Base-by-base conservation (phyloP, 2,888 invertebrate species). In the Ischnus inquisitorius region DNA sequence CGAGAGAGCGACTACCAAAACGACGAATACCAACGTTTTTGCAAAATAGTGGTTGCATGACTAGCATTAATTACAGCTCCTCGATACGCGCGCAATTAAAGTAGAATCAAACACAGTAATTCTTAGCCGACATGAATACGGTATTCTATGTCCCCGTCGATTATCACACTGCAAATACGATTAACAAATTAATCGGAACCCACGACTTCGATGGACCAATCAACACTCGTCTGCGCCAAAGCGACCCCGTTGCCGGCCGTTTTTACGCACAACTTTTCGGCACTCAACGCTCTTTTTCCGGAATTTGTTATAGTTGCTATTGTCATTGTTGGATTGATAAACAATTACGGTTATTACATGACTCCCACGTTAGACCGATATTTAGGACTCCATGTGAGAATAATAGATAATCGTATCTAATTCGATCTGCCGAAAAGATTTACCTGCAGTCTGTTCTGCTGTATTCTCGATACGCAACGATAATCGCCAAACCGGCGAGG, bases 401-500 rank as follows among this genome's bases (percentile, higher is more conserved):
- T 54, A 22, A 54, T 22, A 16, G 54, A 22, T 16, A 22, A 22
- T 54, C 2, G 51, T 51, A 51, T 12, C 22, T 54, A 54, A 1
- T 14, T 22, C 22, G 3, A 22, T 54, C 34, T 34, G 4, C 54
- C 19, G 16, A 54, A 12, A 22, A 12, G 10, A 54, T 3, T 54
- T 19, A 10, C 10, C 10, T 54, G 19, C 10, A 54, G 2, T 54
- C 54, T 34, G 3, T 19, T 6, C 2, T 10, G 6, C 34, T 34
- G n/a, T 34, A 34, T 8, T n/a, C 34, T 22, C 10, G 10, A 54
- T 54, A 54, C 19, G 19, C 5, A 16, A 1, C 46, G 19, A 46
- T 74, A 43, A 22, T 12, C 12, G 22, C 34, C 62, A 46, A 64
- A 48, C 69, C 60, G 60, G 68, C 39, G 46, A 19, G 28, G 12